Conservation (phyloP, 2,797 vertebrate species). For the Lagocephalus sceleratus region DNA sequence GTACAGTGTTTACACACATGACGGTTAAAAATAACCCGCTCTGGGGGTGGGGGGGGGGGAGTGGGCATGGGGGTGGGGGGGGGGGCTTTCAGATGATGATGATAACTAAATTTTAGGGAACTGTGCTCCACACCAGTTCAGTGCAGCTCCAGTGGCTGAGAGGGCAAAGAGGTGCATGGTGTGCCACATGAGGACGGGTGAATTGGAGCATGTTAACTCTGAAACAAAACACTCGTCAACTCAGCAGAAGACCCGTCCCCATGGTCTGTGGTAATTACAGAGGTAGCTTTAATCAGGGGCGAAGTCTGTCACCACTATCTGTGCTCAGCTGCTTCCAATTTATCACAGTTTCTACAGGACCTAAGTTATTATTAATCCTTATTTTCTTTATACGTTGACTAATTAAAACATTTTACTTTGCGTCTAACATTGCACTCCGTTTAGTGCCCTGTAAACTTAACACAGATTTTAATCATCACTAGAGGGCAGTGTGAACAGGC, state of each 20-base stretch:
- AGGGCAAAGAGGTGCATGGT: slow-evolving; percentile 45
- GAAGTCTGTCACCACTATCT: slow-evolving; percentile 20
- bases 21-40: slow-evolving; percentile 41
- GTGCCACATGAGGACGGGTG: slow-evolving; percentile 66
- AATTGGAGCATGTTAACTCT: slow-evolving; percentile 71
- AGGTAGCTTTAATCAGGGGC: slow-evolving; percentile 56
- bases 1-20: slow-evolving; percentile 4
- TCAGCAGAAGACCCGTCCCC: slow-evolving; percentile 54
- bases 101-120: slow-evolving; percentile 57
- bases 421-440: background rate
- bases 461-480: background rate
- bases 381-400: too few species aligned
- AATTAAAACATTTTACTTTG: background rate
- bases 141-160: slow-evolving; percentile 46
- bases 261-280: slow-evolving; percentile 55
- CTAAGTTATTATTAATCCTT: too few species aligned
- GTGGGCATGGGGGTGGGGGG: background rate
- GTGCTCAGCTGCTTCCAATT: slow-evolving; percentile 26
- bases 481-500: background rate
- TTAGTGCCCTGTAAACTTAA: too few species aligned
- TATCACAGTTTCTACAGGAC: background rate
- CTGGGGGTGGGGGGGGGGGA: slow-evolving; percentile 1
- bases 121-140: slow-evolving; percentile 46
- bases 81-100: slow-evolving; percentile 49
- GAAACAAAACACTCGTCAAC: slow-evolving; percentile 63